phyloP scores from a whole-genome alignment of 2,888 invertebrate species.

The Brenthis ino region DNA sequence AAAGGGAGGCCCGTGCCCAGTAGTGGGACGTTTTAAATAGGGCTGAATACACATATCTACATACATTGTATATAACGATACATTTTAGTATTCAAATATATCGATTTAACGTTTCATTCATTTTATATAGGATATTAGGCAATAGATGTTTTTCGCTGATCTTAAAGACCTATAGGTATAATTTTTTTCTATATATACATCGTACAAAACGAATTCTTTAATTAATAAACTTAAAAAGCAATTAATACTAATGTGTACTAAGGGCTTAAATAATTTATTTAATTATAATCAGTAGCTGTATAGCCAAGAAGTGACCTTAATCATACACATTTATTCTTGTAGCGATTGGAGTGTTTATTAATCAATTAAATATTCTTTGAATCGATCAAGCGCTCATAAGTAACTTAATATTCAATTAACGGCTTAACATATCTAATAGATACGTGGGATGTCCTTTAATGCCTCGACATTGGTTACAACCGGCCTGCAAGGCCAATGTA shows the following conservation, averaged over 20 bases:
- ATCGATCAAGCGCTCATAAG: slow-evolving; percentile 60
- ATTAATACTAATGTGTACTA: not conserved
- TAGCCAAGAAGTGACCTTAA: slow-evolving; percentile 43
- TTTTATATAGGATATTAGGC: no score
- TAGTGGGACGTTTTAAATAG: no score
- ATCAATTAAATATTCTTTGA: slow-evolving; percentile 64
- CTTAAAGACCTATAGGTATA: no score
- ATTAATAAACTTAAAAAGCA: not conserved
- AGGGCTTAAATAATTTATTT: not conserved
- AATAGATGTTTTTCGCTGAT: no score
- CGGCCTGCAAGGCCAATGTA: slow-evolving; percentile 46
- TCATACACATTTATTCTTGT: slow-evolving; percentile 55
- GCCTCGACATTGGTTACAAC: slow-evolving; percentile 36
- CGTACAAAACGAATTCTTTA: not conserved
- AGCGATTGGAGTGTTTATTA: slow-evolving; percentile 58
- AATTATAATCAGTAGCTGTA: slow-evolving; percentile 33
- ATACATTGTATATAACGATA: no score
- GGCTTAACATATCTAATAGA: slow-evolving; percentile 50
- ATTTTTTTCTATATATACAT: no score
- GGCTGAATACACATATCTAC: no score
- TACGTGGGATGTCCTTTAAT: slow-evolving; percentile 49
- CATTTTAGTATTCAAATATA: no score
- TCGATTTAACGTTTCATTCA: no score
- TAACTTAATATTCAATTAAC: slow-evolving; percentile 70
- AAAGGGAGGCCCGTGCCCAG: no score